A percentile compares a stretch with the other conserved stretches of the same genome.
Evolutionary conservation across 2,797 vertebrate genomes (phyloP).

Genomic region (Erethizon dorsatum): DNA sequence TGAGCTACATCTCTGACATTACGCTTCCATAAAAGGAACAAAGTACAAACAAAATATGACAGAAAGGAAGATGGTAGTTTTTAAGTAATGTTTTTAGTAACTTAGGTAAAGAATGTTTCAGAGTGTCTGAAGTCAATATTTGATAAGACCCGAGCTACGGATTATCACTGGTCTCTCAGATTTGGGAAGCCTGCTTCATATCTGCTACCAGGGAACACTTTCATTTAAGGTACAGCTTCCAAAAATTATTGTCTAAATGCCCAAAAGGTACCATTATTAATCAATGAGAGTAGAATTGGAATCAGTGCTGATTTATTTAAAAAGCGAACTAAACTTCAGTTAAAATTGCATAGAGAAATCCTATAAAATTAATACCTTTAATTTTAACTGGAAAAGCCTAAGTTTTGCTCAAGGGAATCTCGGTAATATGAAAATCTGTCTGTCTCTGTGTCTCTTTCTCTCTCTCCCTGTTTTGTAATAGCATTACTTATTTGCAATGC

Average conservation of each 20-base stretch:
- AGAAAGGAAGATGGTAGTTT: constrained; percentile 49
- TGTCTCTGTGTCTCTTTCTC: background rate
- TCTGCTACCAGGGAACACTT: constrained; percentile 3
- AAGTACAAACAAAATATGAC: constrained; percentile 44
- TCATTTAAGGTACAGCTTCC: background rate
- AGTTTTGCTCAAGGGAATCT: constrained; percentile 45
- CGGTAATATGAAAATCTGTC: constrained; percentile 24
- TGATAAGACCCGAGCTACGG: constrained; percentile 5
- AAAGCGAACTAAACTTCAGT: constrained; percentile 40
- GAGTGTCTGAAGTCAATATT: constrained; percentile 28
- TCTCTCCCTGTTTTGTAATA: background rate
- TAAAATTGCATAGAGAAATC: constrained; percentile 56
- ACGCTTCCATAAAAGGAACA: constrained; percentile 56
- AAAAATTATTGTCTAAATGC: constrained; percentile 37
- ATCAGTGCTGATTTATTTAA: constrained; percentile 65
- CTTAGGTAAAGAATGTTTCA: background rate
- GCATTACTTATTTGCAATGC: constrained; percentile 1
- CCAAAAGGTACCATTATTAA: background rate
- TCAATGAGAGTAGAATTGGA: constrained; percentile 10
- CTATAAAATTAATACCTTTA: constrained; percentile 5
- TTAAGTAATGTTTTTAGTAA: constrained; percentile 11
- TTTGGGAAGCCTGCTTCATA: constrained; percentile 27
- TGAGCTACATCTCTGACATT: background rate
- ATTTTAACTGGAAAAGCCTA: constrained; percentile 56
- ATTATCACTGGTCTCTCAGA: background rate